Conservation (phyloP, 1,140 invertebrate species). For the Dendroctonus valens region DNA sequence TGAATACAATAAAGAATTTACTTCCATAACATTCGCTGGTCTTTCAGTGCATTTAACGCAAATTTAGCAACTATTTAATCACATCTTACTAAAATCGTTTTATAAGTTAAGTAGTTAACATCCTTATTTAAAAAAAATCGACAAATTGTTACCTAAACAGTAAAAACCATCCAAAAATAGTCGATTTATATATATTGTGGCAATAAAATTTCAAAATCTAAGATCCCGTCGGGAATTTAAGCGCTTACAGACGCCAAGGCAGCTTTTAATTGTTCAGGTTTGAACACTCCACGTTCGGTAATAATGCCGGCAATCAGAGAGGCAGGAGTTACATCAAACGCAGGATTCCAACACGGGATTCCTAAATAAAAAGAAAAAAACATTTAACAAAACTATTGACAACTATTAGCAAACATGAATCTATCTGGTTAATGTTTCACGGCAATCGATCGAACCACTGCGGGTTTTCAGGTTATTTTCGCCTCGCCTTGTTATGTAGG, state of each 20-base stretch:
- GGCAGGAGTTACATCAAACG: slow-evolving; percentile 97
- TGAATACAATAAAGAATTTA: too few relatives aligned
- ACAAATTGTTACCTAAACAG: slow-evolving; percentile 16
- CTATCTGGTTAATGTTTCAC: neutral
- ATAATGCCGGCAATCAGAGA: slow-evolving; percentile 92
- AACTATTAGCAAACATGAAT: too few relatives aligned
- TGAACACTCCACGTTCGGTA: slow-evolving; percentile 88
- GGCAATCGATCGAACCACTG: neutral
- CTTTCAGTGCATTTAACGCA: too few relatives aligned
- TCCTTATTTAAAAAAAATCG: slow-evolving; percentile 5
- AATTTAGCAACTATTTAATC: too few relatives aligned
- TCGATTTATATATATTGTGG: slow-evolving; percentile 19
- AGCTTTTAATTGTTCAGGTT: slow-evolving; percentile 41
- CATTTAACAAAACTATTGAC: neutral
- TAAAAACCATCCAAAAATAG: slow-evolving; percentile 37
- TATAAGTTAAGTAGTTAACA: neutral
- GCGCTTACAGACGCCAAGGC: slow-evolving; percentile 25
- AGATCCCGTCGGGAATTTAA: slow-evolving; percentile 10
- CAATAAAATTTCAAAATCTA: slow-evolving; percentile 19
- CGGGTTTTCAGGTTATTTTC: slow-evolving; percentile 12
- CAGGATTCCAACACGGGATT: slow-evolving; percentile 96
- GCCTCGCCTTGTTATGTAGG: neutral
- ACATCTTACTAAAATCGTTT: too few relatives aligned
- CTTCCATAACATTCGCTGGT: too few relatives aligned
- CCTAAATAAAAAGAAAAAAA: slow-evolving; percentile 54